Percentiles rank a stretch among this genome's conserved stretches.
phyloP scores from a whole-genome alignment of 2,113 vertebrate genomes.

The Madoqua kirkii region DNA sequence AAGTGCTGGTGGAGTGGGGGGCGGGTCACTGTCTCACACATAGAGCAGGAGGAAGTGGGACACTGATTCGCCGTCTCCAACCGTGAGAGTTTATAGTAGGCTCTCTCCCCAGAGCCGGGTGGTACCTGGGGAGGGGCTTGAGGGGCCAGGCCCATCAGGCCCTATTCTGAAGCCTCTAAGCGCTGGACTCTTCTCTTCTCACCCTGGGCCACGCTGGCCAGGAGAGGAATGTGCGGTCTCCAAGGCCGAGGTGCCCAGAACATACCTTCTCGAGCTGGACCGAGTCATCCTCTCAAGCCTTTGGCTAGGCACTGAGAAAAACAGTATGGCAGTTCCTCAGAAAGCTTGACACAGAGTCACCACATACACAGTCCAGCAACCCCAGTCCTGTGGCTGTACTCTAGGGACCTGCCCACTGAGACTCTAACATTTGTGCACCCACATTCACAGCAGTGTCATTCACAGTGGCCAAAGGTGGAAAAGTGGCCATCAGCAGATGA shows the following conservation, averaged over 20 bases:
- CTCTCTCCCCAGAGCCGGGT: not conserved
- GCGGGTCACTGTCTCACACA: not conserved
- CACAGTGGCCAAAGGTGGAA: not conserved
- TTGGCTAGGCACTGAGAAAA: not conserved
- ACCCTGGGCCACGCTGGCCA: not conserved
- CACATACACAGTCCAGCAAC: not conserved
- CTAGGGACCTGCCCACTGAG: not conserved
- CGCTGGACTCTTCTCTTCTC: not conserved
- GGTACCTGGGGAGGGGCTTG: fast-evolving
- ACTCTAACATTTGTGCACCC: not conserved
- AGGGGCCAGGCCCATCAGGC: fast-evolving
- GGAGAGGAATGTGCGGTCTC: not conserved
- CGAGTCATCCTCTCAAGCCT: not conserved
- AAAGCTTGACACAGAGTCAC: not conserved
- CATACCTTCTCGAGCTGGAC: not conserved
- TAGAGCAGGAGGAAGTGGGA: not conserved
- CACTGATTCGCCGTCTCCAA: not conserved
- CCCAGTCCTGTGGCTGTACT: not conserved
- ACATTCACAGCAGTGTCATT: not conserved
- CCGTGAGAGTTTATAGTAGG: not conserved
- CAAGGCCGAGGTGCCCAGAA: not conserved
- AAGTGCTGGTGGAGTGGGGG: not conserved
- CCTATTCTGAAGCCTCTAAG: not conserved
- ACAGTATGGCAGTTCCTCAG: not conserved
- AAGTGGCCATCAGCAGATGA: not conserved